Base-by-base conservation (phyloP, 1,140 invertebrate genomes). In the Cotesia chilonis region DNA sequence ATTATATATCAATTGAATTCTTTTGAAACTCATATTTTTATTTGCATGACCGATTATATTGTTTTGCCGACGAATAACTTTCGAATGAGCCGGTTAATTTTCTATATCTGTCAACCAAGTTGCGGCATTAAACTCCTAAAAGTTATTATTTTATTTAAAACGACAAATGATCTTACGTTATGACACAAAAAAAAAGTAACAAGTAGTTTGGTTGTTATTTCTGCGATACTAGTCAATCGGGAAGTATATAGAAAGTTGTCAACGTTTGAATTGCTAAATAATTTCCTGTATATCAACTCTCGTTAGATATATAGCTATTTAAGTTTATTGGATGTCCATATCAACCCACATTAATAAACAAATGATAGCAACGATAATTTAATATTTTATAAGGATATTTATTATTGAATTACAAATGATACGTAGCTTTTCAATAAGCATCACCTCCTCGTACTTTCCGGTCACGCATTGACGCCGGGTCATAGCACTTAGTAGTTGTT, bases 171-270 rank as follows among this genome's bases (percentile, higher is more conserved):
- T 47, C 41, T 9, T 47, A 41, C 38, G 28, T 28, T 28, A 28
- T 41, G 3, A 2, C 41, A 0, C 41, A 10, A 10, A 9, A 47
- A 47, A 47, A 47, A 47, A 47, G 41, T 47, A 9, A 2, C 10
- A 47, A 47, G 5, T 47, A 6, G 10, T 47, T 10, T 47, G 41
- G 41, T 47, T 47, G 6, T 47, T 47, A 47, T 65, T 71, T 65
- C 41, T n/a, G 52, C 69, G 35, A 4, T 35, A 68, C 67, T 41
- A 71, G 59, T 72, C 70, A 75, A 75, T 55, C 60, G 70, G 60
- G 69, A 74, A 74, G 74, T 6, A 7, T 10, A 47, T 72, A 75
- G 74, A 75, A 75, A 75, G 74, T 75, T 75, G 74, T 72, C 70
- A 70, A 63, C 14, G 36, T 35, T 68, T 20, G 17, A 52, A 36